phyloP scores from a whole-genome alignment of 1,140 invertebrate species.

The Dreissena polymorpha region DNA sequence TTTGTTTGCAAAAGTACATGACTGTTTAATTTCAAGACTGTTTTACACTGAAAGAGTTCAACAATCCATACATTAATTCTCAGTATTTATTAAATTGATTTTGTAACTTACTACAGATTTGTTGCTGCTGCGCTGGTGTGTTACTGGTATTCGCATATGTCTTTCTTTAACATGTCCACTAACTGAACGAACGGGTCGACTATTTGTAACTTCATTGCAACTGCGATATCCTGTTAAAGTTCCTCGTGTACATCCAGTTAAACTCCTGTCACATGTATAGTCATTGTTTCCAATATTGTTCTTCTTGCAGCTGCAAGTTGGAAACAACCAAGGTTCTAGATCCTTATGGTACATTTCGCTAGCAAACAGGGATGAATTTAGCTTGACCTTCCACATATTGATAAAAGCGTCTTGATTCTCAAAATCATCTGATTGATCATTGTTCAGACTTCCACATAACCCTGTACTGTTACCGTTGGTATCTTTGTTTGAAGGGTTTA shows the following conservation, averaged over 20 bases:
- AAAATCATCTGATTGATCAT: constrained; percentile 17
- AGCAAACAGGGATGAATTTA: background rate
- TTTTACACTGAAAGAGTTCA: background rate
- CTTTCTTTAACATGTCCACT: background rate
- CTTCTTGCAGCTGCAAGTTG: constrained; percentile 1
- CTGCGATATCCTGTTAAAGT: constrained; percentile 17
- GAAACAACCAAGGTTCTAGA: constrained; percentile 19
- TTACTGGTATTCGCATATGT: background rate
- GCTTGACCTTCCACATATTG: constrained; percentile 4
- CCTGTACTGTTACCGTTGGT: constrained; percentile 6
- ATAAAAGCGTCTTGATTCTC: constrained; percentile 16
- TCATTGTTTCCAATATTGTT: background rate
- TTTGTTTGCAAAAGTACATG: background rate
- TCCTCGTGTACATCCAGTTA: constrained; percentile 13
- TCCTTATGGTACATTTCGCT: background rate
- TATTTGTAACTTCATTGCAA: constrained; percentile 10
- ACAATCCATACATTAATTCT: background rate
- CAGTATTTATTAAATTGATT: background rate
- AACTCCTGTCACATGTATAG: constrained; percentile 6
- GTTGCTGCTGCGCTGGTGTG: background rate
- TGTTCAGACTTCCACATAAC: constrained; percentile 36
- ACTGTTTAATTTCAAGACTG: background rate
- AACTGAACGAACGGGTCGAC: constrained; percentile 15
- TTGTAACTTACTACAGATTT: background rate
- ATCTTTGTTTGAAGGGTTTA: constrained; percentile 32